A percentile compares a stretch with the other conserved stretches of the same genome.
Conservation (phyloP, 2,888 invertebrate species). For the Julus scandinavius region DNA sequence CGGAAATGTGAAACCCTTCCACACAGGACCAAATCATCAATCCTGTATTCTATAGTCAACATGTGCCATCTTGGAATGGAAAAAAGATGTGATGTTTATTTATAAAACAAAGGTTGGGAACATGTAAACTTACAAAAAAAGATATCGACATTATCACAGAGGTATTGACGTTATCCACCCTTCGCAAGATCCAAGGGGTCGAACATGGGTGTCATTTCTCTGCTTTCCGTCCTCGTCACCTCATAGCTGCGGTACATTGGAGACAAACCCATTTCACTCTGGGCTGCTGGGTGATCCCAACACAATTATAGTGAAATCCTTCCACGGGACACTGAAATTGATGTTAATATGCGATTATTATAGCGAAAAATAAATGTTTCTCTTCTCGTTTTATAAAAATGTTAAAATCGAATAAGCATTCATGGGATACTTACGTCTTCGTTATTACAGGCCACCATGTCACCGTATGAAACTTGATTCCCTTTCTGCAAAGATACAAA, state of each 20-base stretch:
- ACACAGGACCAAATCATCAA: conserved; percentile 16
- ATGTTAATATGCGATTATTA: too few species aligned
- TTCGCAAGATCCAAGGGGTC: background rate
- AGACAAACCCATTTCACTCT: conserved; percentile 99
- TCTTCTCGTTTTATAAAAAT: too few species aligned
- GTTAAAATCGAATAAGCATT: too few species aligned
- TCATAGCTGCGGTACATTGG: conserved; percentile 89
- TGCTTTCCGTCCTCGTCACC: conserved; percentile 73
- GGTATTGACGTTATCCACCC: conserved; percentile 6
- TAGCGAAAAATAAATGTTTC: too few species aligned
- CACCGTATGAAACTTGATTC: conserved; percentile 91
- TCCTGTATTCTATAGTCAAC: background rate
- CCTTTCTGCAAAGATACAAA: conserved; percentile 55
- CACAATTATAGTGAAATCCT: conserved; percentile 99
- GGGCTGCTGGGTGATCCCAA: conserved; percentile 93
- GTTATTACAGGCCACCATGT: conserved; percentile 99
- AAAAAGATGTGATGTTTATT: background rate
- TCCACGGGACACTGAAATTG: conserved; percentile 95
- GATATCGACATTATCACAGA: conserved; percentile 28
- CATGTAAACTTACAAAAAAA: conserved; percentile 42
- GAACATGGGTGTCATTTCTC: conserved; percentile 23
- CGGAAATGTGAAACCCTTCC: background rate
- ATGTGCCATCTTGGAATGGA: conserved; percentile 6
- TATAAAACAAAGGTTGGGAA: background rate
- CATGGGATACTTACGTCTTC: conserved; percentile 79